Percentiles rank a stretch among this genome's conserved stretches.
phyloP scores from a whole-genome alignment of 1,140 invertebrate species.

The Drosophila elegans region DNA sequence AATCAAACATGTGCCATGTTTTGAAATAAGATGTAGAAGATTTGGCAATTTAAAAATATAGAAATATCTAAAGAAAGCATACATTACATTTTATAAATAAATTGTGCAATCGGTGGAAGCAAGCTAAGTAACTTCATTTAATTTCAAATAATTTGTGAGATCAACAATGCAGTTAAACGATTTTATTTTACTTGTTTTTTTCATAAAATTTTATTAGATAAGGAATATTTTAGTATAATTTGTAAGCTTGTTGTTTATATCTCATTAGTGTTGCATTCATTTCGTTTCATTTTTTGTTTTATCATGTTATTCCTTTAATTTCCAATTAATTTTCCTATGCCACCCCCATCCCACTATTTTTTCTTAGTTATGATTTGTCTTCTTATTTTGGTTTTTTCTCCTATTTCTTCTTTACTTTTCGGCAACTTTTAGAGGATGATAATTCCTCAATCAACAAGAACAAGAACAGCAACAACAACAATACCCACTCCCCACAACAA shows the following conservation, averaged over 20 bases:
- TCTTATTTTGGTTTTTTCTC: constrained; percentile 40
- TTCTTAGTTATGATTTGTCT: constrained; percentile 24
- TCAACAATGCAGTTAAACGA: too few species aligned
- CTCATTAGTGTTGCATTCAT: background rate
- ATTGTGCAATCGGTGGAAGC: too few species aligned
- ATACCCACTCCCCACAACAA: constrained; percentile 39
- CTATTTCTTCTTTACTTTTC: constrained; percentile 32
- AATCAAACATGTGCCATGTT: too few species aligned
- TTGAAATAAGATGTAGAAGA: too few species aligned
- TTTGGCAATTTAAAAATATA: too few species aligned
- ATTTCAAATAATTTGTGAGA: too few species aligned
- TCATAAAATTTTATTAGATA: background rate
- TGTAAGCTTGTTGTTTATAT: background rate
- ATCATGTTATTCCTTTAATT: constrained; percentile 6
- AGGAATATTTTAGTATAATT: too few species aligned
- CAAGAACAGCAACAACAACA: constrained; percentile 32
- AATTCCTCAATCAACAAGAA: constrained; percentile 55
- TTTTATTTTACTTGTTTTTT: background rate
- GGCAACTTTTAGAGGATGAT: constrained; percentile 56
- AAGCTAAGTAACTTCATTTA: too few species aligned
- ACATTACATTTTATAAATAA: too few species aligned
- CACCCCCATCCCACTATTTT: background rate
- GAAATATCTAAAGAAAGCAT: too few species aligned
- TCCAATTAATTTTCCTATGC: constrained; percentile 16
- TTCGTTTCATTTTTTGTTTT: background rate